phyloP scores from a whole-genome alignment of 2,888 invertebrate genomes.

The Neria commutata region DNA sequence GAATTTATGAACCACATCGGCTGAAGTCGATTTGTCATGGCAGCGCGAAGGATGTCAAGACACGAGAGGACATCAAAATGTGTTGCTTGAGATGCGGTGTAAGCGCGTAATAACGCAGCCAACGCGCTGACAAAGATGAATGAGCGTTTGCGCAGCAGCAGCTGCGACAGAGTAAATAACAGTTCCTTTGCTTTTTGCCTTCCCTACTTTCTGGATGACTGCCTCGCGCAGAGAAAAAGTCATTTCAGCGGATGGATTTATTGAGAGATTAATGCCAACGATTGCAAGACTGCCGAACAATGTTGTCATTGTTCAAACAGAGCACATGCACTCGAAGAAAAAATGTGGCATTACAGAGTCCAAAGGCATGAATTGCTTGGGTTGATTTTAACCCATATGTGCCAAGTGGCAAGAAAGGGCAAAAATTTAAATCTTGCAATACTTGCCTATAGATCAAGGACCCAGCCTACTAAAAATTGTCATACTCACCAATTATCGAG shows the following conservation, averaged over 20 bases:
- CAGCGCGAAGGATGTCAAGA: not conserved
- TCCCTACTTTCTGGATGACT: not conserved
- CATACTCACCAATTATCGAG: too few species aligned
- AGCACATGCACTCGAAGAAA: too few species aligned
- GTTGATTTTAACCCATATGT: too few species aligned
- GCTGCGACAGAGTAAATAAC: conserved; percentile 4
- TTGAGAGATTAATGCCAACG: conserved; percentile 30
- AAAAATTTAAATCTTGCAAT: too few species aligned
- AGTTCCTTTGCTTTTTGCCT: not conserved
- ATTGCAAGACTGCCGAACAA: too few species aligned
- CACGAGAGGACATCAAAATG: not conserved
- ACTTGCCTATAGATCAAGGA: too few species aligned
- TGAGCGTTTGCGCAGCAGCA: conserved; percentile 15
- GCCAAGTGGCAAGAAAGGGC: too few species aligned
- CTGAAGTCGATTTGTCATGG: conserved; percentile 20
- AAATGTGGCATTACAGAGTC: too few species aligned
- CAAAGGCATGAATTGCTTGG: too few species aligned
- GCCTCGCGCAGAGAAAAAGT: conserved; percentile 5
- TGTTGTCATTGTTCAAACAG: too few species aligned
- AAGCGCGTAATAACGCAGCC: not conserved
- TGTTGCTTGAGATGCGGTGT: not conserved
- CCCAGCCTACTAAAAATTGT: too few species aligned
- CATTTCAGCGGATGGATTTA: conserved; percentile 25
- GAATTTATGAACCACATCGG: conserved; percentile 14
- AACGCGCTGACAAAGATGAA: conserved; percentile 17